phyloP scores from a whole-genome alignment of 2,888 invertebrate species.

The Dermolepida albohirtum region DNA sequence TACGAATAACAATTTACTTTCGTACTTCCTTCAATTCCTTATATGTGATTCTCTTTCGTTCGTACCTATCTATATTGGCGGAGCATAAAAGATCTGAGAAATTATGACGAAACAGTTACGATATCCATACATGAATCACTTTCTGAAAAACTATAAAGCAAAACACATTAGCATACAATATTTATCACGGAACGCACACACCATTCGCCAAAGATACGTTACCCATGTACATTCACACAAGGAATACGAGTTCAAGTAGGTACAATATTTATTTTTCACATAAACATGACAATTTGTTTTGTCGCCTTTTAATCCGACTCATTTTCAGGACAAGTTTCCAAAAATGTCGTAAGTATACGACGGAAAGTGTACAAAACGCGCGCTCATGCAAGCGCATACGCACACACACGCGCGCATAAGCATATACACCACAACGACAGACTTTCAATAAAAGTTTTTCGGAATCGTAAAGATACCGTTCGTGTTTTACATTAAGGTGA shows the following conservation, averaged over 20 bases:
- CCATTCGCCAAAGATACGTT: slow-evolving; percentile 4
- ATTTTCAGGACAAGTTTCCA: slow-evolving; percentile 39
- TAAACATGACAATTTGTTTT: slow-evolving; percentile 36
- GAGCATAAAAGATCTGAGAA: too few species aligned
- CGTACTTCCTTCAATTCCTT: too few species aligned
- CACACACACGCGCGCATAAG: too few species aligned
- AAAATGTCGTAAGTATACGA: slow-evolving; percentile 25
- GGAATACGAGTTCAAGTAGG: slow-evolving; percentile 14
- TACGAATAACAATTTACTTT: too few species aligned
- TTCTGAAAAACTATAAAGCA: slow-evolving; percentile 13
- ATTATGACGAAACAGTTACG: too few species aligned
- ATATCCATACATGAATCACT: slow-evolving; percentile 1
- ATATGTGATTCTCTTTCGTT: too few species aligned
- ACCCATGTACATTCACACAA: slow-evolving; percentile 1
- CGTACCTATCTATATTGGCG: too few species aligned
- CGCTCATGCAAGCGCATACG: too few species aligned
- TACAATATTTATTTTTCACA: slow-evolving; percentile 33
- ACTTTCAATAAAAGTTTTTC: slow-evolving; percentile 37
- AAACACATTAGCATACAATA: slow-evolving; percentile 26
- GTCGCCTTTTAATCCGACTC: slow-evolving; percentile 37
- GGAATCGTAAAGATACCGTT: slow-evolving; percentile 38
- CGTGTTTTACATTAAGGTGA: slow-evolving; percentile 37
- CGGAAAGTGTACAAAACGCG: slow-evolving; percentile 1
- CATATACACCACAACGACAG: not conserved
- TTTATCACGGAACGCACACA: not conserved